phyloP scores from a whole-genome alignment of 2,888 invertebrate species.

The Noctua comes region DNA sequence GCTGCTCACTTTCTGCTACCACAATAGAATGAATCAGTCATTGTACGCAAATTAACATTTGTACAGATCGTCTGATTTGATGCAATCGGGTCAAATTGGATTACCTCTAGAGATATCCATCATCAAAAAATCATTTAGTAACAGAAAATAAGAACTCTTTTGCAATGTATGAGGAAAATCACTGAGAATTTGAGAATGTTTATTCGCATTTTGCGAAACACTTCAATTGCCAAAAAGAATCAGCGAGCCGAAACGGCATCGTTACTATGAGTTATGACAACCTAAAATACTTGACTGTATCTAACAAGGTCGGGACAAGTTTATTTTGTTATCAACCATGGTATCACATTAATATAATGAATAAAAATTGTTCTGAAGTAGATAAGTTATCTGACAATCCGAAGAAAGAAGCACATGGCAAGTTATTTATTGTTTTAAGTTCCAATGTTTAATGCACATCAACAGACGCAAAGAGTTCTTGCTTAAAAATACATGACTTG shows the following conservation, averaged over 20 bases:
- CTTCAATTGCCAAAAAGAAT: slow-evolving; percentile 44
- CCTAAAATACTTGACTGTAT: slow-evolving; percentile 39
- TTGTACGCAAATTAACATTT: slow-evolving; percentile 78
- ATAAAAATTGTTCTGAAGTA: slow-evolving; percentile 19
- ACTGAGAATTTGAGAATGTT: slow-evolving; percentile 18
- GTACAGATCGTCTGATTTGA: slow-evolving; percentile 51
- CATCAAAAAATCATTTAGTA: slow-evolving; percentile 22
- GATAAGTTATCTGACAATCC: slow-evolving; percentile 24
- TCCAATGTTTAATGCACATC: slow-evolving; percentile 23
- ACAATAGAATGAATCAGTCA: slow-evolving; percentile 70
- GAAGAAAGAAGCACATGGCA: slow-evolving; percentile 25
- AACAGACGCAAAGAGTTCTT: slow-evolving; percentile 30
- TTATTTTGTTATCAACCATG: slow-evolving; percentile 33
- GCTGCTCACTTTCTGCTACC: slow-evolving; percentile 57
- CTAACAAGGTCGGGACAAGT: slow-evolving; percentile 38
- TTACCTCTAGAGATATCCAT: slow-evolving; percentile 35
- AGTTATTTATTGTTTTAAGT: slow-evolving; percentile 24
- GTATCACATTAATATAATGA: slow-evolving; percentile 24
- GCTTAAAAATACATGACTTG: slow-evolving; percentile 55
- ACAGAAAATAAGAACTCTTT: not conserved
- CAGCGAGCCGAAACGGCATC: slow-evolving; percentile 31
- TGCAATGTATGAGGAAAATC: slow-evolving; percentile 31
- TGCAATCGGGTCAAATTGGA: slow-evolving; percentile 58
- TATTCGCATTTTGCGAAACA: slow-evolving; percentile 41
- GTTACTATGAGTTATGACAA: slow-evolving; percentile 17